Base-by-base conservation (phyloP, 1,140 invertebrate genomes). In the Ruditapes philippinarum region DNA sequence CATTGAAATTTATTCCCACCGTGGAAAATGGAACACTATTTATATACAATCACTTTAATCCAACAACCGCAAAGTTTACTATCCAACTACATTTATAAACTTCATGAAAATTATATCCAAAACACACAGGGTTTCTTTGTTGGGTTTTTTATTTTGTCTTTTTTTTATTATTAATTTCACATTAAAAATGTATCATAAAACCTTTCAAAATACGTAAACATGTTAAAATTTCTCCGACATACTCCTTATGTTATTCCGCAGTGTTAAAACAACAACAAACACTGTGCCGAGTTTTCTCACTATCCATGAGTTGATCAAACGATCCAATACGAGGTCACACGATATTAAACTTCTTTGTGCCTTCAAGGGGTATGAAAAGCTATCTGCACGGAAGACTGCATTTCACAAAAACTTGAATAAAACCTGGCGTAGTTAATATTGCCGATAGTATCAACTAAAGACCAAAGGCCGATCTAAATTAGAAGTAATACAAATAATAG, bases 401-500 rank as follows among this genome's bases (percentile, higher is more conserved):
- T 82, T 68, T 51, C 3, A 82, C 60, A 82, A 65, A 82, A 49
- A 68, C 62, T 57, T 68, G 42, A 51, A 78, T 78, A 78, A 78
- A 78, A 78, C 74, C 42, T 68, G 36, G 31, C 62, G 60, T 33
- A 74, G 82, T 74, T 84, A 54, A 84, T 84, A 84, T 36, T 7
- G 11, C 40, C 65, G 49, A 84, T 84, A 84, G 38, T 45, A 84
- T 84, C 82, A 40, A 28, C 36, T 42, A 60, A 68, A 84, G 82
- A 84, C 82, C 82, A 84, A 73, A 65, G 65, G 84, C 70, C 54
- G 36, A 76, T 60, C 51, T 86, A 49, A 86, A 86, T 86, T 86
- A 76, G 74, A 76, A 74, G 73, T 42, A 57, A 86, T 86, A 86
- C 84, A 86, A 74, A 86, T 76, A 86, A 86, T 57, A 68, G 25